Conservation (phyloP, 2,797 vertebrate species). For the Epinephelus coioides region DNA sequence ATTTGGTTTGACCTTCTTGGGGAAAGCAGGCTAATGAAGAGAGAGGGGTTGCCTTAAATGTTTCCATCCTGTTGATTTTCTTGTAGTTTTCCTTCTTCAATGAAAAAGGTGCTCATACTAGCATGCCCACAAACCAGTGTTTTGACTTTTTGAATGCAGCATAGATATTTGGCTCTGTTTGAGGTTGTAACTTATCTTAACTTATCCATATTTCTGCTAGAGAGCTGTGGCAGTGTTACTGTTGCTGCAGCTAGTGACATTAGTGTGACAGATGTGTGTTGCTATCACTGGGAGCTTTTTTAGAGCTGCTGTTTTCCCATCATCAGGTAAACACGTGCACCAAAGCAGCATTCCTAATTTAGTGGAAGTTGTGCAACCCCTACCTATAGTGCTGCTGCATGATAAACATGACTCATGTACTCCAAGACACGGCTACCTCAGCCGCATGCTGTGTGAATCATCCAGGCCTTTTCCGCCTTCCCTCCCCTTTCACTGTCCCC, state of each 20-base stretch:
- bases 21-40: constrained; percentile 15
- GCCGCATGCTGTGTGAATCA: constrained; percentile 81
- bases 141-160: not conserved
- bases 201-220: not conserved
- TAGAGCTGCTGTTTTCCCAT: constrained; percentile 61
- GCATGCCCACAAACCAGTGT: not conserved
- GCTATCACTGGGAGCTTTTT: constrained; percentile 51
- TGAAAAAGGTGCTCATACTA: constrained; percentile 45
- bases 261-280: constrained; percentile 25
- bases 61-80: constrained; percentile 64
- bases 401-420: constrained; percentile 86
- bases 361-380: constrained; percentile 77
- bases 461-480: constrained; percentile 61
- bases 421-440: constrained; percentile 82
- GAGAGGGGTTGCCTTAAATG: constrained; percentile 63
- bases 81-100: constrained; percentile 39
- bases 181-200: not conserved
- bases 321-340: constrained; percentile 80
- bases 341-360: constrained; percentile 70
- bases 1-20: constrained; percentile 6
- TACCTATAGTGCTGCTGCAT: constrained; percentile 70
- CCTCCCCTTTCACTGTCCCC: constrained; percentile 35
- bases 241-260: constrained; percentile 25
- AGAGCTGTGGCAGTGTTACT: constrained; percentile 11
- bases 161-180: not conserved